Evolutionary conservation across 2,797 vertebrate genomes (phyloP).

Genomic region (Dermochelys coriacea): DNA sequence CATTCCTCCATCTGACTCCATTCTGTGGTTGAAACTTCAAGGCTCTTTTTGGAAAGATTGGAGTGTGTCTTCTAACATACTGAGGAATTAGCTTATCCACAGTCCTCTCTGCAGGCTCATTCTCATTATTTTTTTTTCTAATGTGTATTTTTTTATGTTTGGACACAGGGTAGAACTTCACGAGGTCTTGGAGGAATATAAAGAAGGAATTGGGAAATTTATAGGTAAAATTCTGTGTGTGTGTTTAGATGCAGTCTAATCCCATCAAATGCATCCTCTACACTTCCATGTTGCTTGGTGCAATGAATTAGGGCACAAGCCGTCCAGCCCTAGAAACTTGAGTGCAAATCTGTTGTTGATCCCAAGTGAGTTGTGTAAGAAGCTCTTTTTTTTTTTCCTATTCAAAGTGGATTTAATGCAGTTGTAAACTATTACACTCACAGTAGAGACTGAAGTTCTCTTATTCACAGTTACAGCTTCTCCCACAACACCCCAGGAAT

Average conservation of each 20-base stretch:
- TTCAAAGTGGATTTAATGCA: neutral
- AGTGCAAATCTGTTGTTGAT: neutral
- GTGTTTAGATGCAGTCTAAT: neutral
- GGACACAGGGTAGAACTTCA: slow-evolving; percentile 90
- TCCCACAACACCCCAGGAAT: neutral
- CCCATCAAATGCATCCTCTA: neutral
- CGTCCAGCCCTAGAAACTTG: neutral
- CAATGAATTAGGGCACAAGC: neutral
- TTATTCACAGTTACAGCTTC: neutral
- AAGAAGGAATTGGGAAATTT: slow-evolving; percentile 92
- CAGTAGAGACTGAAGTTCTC: neutral
- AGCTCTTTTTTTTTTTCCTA: neutral
- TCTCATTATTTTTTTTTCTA: neutral
- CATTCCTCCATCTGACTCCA: neutral
- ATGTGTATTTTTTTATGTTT: slow-evolving; percentile 27
- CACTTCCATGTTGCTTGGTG: neutral
- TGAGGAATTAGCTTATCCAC: neutral
- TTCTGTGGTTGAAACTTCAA: neutral
- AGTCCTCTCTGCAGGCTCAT: neutral
- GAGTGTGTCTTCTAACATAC: neutral
- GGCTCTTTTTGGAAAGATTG: neutral
- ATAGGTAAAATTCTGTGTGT: slow-evolving; percentile 85
- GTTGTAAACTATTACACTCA: neutral
- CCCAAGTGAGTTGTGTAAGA: neutral
- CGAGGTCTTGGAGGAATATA: slow-evolving; percentile 93